Evolutionary conservation across 2,888 invertebrate species (phyloP).

Genomic region (Liposcelis brunnea): DNA sequence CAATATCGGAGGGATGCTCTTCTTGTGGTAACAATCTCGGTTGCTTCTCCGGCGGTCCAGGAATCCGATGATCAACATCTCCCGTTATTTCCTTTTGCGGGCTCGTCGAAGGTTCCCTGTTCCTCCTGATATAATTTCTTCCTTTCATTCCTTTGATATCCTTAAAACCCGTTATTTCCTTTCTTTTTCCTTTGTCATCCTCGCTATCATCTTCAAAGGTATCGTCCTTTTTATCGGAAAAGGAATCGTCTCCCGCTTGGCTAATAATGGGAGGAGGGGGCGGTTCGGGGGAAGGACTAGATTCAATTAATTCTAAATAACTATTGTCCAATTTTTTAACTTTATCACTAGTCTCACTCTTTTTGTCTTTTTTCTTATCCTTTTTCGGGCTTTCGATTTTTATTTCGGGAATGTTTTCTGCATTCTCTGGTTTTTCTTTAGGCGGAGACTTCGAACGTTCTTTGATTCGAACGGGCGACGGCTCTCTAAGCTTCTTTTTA

Average conservation of each 20-base stretch:
- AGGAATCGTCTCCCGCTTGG: slow-evolving; percentile 9
- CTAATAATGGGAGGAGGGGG: slow-evolving; percentile 15
- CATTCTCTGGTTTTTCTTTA: not conserved
- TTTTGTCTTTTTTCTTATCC: slow-evolving; percentile 4
- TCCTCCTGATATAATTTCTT: slow-evolving; percentile 47
- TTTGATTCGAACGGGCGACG: too few relatives aligned
- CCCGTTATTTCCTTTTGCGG: slow-evolving; percentile 14
- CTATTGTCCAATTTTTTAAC: not conserved
- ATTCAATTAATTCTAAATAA: not conserved
- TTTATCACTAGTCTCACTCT: not conserved
- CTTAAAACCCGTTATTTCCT: slow-evolving; percentile 21
- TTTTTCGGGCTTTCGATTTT: slow-evolving; percentile 5
- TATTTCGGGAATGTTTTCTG: not conserved
- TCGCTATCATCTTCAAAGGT: too few relatives aligned
- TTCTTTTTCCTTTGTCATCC: not conserved
- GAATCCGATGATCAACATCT: slow-evolving; percentile 27
- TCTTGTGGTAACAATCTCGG: slow-evolving; percentile 20
- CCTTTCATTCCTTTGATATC: slow-evolving; percentile 26
- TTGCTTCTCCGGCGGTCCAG: slow-evolving; percentile 26
- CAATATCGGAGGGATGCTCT: not conserved
- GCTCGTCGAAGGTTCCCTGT: slow-evolving; percentile 36
- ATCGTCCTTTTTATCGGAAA: slow-evolving; percentile 7
- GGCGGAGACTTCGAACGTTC: not conserved
- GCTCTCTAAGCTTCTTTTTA: too few relatives aligned
- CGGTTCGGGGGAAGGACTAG: slow-evolving; percentile 9